Base-by-base conservation (phyloP, 2,797 vertebrate species). In the Ambastaia sidthimunki region DNA sequence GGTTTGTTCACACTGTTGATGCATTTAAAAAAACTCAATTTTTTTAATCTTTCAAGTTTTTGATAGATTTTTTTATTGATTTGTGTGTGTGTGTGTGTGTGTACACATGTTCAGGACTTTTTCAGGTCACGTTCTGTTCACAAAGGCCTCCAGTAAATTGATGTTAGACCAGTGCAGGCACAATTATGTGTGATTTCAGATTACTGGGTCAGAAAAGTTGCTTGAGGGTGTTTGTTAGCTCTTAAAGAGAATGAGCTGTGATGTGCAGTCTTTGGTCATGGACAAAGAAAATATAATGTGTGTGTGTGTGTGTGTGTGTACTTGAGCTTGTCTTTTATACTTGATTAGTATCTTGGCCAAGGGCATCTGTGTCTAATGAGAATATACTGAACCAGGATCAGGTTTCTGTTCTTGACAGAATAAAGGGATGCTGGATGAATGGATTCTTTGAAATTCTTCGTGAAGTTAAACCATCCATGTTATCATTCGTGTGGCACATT, bases 381-480 rank as follows among this genome's bases (percentile, higher is more conserved):
- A 28, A 75, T 70, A 63, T 71, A 84, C 75, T 52, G 77, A 23
- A 76, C 82, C 85, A 75, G 80, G 86, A 85, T 85, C 83, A 86
- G 78, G 59, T 80, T 83, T 55, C 28, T 68, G 25, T 74, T 41
- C 74, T 68, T 71, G 55, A n/a, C 63, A 54, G 37, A 76, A 76
- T 76, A 62, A 81, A 83, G 65, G 54, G 21, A 21, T 79, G 25
- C 57, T 62, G 34, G 76, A 12, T 62, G 72, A 79, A 83, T 80
- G 25, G 60, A 28, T 80, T 66, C 57, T 79, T 75, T 73, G 34
- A 55, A 13, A 31, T 75, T 80, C 21, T 44, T 41, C 47, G 15
- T 78, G 31, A 65, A 60, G 44, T 60, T 65, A 54, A 67, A 72
- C 28, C 16, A 4, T 18, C 37, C 60, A 76, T 54, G 71, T 23